These are phyloP conservation scores for Dascyllus trimaculatus DNA, from an alignment of 2,113 vertebrate genomes.

Conservation along the genomic window DNA sequence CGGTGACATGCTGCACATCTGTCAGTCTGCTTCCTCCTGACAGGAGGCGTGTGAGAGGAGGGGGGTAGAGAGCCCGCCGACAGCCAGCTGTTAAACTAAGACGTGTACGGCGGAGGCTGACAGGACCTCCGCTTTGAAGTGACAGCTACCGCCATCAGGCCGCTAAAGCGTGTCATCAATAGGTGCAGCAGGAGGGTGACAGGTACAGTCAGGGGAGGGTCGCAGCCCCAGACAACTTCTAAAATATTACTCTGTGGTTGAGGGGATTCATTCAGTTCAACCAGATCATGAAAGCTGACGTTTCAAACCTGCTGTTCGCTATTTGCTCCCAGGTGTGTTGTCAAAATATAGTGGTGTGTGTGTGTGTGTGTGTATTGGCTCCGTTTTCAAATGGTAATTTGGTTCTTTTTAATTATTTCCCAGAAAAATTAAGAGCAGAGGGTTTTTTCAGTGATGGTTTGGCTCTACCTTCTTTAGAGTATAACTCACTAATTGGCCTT, in stretches of 20 bases:
- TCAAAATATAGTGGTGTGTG: not conserved
- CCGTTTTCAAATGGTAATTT: too few species aligned
- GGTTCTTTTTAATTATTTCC: not conserved
- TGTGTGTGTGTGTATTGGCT: too few species aligned
- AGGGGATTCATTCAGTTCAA: not conserved
- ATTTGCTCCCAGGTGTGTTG: conserved; percentile 16
- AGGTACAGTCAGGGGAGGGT: conserved; percentile 5
- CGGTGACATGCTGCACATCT: conserved; percentile 45
- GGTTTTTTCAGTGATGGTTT: too few species aligned
- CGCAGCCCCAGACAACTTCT: conserved; percentile 6
- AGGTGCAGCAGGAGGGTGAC: conserved; percentile 9
- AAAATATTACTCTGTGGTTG: conserved; percentile 1
- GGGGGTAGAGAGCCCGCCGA: too few species aligned
- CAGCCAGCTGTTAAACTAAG: conserved; percentile 57
- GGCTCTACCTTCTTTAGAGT: too few species aligned
- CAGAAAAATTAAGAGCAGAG: too few species aligned
- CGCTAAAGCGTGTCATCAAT: conserved; percentile 35
- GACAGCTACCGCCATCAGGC: conserved; percentile 39
- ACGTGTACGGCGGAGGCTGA: conserved; percentile 40
- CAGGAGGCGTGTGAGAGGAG: conserved; percentile 6
- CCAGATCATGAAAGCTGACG: not conserved
- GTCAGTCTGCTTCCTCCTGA: conserved; percentile 57
- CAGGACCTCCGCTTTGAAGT: conserved; percentile 51
- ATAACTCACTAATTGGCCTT: too few species aligned
- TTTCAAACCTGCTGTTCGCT: conserved; percentile 3